Evolutionary conservation across 2,888 invertebrate genomes (phyloP), one percentile per base, ranked within the genome.

Genomic region (Eupithecia subfuscata): DNA sequence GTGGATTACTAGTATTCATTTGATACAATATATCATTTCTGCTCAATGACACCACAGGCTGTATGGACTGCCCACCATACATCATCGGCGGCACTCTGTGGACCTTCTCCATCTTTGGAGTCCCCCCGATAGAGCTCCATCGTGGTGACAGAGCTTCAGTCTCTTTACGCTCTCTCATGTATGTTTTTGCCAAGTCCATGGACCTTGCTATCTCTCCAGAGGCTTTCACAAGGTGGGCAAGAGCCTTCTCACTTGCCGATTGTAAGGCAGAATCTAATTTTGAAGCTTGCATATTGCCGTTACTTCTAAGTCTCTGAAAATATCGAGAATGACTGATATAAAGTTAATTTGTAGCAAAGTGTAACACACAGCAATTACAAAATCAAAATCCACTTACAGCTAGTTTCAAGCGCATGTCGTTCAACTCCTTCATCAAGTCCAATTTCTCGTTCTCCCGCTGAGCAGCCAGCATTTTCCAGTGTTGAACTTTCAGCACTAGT

Each of bases 41-140:
- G 69, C 90, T 92, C 3, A 95, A 84, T 5, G 92, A 85, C 0
- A 95, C 94, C 0, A 94, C 93, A 0, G 94, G 94, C 79, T 94
- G 94, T 78, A 94, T 91, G 0, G 90, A 89, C 77, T 89, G 89
- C 0, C 94, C 94, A 0, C 92, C 93, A 60, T 92, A 85, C 84
- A 92, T 84, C 88, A 90, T 83, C 0, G 94, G 94, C 1, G 90
- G 90, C 4, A 95, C 94, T 73, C 90, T 81, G 78, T 92, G 90
- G 5, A 94, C 86, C 78, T 87, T 91, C 14, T 92, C 91, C 0
- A 78, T 83, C 30, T 82, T 87, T 0, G 90, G 90, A 7, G 91
- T 89, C 6, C 86, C 88, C n/a, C 90, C 86, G 1, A 91, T 82
- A 1, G 81, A 83, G 77, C 90, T 93, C 94, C 93, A 92, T 2